These are phyloP conservation scores for Microctonus hyperodae DNA, from an alignment of 2,888 invertebrate species.

Conservation along the genomic window DNA sequence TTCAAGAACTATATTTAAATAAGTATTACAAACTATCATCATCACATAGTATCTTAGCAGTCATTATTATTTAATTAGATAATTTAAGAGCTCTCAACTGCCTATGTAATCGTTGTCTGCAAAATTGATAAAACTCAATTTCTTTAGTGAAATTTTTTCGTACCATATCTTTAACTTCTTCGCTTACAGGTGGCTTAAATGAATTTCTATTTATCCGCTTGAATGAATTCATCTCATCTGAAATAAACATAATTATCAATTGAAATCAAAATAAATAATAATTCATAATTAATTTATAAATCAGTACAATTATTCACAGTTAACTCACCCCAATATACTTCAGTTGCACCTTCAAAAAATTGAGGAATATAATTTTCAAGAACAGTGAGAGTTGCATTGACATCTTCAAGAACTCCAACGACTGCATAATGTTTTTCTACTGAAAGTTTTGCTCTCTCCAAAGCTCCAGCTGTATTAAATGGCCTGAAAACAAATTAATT, in stretches of 20 bases:
- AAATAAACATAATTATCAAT: constrained; percentile 49
- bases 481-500: constrained; percentile 67
- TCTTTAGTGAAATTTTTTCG: constrained; percentile 86
- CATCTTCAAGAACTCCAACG: constrained; percentile 87
- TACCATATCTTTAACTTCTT: constrained; percentile 85
- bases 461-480: constrained; percentile 82
- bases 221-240: constrained; percentile 79
- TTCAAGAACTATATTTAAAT: neutral
- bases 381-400: constrained; percentile 86
- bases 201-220: constrained; percentile 84
- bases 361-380: constrained; percentile 84
- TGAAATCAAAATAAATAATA: constrained; percentile 21
- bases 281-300: neutral
- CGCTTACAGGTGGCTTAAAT: constrained; percentile 87
- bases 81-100: constrained; percentile 79
- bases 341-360: constrained; percentile 81
- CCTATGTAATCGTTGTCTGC: constrained; percentile 81
- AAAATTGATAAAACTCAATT: constrained; percentile 91
- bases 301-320: neutral
- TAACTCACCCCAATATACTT: constrained; percentile 79
- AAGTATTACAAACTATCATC: constrained; percentile 5
- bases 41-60: constrained; percentile 8
- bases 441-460: constrained; percentile 84
- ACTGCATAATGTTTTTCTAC: constrained; percentile 89
- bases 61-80: constrained; percentile 46